These are phyloP conservation scores for Danionella cerebrum DNA, from an alignment of 2,113 vertebrate species.

Conservation along the genomic window DNA sequence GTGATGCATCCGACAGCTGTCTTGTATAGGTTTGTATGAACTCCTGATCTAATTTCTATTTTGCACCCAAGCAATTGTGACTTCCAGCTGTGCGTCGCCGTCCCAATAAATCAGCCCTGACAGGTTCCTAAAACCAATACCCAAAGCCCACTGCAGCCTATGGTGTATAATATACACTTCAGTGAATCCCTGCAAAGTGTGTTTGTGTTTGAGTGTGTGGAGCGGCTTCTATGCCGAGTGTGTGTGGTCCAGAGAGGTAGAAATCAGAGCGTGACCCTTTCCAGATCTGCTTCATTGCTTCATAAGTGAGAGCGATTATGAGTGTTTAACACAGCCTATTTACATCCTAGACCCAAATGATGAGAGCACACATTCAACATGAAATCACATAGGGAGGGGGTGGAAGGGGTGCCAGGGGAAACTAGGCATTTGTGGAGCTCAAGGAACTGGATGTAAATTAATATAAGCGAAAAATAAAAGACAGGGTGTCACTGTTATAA, in stretches of 20 bases:
- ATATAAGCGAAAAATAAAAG: slow-evolving; percentile 49
- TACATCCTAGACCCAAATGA: slow-evolving; percentile 26
- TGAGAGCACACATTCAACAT: slow-evolving; percentile 23
- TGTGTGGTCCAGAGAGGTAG: slow-evolving; percentile 9
- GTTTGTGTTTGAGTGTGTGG: too few species aligned
- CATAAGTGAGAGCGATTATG: slow-evolving; percentile 35
- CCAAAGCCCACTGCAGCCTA: slow-evolving; percentile 19
- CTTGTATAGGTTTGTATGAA: neutral
- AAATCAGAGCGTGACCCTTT: neutral
- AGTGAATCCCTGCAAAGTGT: slow-evolving; percentile 12
- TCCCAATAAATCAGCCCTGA: slow-evolving; percentile 24
- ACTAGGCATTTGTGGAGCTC: slow-evolving; percentile 8
- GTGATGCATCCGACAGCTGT: neutral
- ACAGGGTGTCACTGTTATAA: slow-evolving; percentile 60
- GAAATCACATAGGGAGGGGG: neutral
- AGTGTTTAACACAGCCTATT: slow-evolving; percentile 28
- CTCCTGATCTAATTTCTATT: slow-evolving; percentile 16
- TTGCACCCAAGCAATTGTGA: slow-evolving; percentile 16
- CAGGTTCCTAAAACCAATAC: slow-evolving; percentile 12
- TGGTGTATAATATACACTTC: slow-evolving; percentile 16
- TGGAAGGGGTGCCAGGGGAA: slow-evolving; percentile 2
- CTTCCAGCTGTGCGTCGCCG: slow-evolving; percentile 17
- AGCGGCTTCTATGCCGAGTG: neutral
- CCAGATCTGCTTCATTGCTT: neutral
- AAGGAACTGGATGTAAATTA: slow-evolving; percentile 7